Evolutionary conservation across 2,797 vertebrate species (phyloP).

Genomic region (Malacoctenus gilli): DNA sequence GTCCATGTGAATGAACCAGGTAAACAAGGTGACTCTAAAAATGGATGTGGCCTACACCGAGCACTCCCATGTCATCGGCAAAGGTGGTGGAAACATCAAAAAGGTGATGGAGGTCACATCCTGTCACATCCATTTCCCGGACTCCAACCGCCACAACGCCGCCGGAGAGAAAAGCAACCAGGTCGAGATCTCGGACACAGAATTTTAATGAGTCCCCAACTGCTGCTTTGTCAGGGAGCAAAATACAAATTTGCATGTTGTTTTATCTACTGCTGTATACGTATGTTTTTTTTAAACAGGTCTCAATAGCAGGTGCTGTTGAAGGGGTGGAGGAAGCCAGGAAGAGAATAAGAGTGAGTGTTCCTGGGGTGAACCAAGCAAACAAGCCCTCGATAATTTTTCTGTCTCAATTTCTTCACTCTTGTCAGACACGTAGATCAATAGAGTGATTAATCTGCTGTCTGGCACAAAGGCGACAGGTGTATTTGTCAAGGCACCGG

Average conservation of each 20-base stretch:
- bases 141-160: slow-evolving; percentile 83
- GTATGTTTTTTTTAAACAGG: slow-evolving; percentile 64
- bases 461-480: slow-evolving; percentile 24
- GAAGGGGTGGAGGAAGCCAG: slow-evolving; percentile 83
- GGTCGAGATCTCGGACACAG: slow-evolving; percentile 51
- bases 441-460: slow-evolving; percentile 52
- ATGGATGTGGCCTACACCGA: slow-evolving; percentile 86
- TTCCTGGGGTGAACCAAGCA: slow-evolving; percentile 19
- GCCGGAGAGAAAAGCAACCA: slow-evolving; percentile 86
- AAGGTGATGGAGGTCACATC: slow-evolving; percentile 86
- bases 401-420: slow-evolving; percentile 44
- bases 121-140: slow-evolving; percentile 87
- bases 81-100: slow-evolving; percentile 86
- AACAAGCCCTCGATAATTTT: slow-evolving; percentile 1
- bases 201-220: not conserved
- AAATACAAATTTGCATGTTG: not conserved
- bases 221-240: not conserved
- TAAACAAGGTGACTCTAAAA: slow-evolving; percentile 86
- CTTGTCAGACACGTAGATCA: slow-evolving; percentile 44
- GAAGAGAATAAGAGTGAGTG: slow-evolving; percentile 82
- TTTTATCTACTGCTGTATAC: too few relatives aligned
- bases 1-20: slow-evolving; percentile 61
- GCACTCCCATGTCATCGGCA: slow-evolving; percentile 86
- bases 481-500: slow-evolving; percentile 42
- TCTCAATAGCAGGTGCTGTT: slow-evolving; percentile 84